phyloP scores from a whole-genome alignment of 2,888 invertebrate species.

The Rhaphigaster nebulosa region DNA sequence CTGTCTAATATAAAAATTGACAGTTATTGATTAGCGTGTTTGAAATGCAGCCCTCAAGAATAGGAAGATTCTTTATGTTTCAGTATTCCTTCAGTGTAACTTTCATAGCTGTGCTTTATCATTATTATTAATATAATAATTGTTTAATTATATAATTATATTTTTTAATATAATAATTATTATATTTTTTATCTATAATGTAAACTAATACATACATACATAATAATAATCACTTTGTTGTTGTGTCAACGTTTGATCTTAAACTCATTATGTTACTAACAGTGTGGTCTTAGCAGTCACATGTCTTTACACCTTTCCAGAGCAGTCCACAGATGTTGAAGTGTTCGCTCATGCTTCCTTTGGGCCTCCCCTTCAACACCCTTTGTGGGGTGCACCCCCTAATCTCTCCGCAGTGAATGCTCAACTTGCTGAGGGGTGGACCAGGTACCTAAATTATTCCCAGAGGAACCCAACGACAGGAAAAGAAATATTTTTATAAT shows the following conservation, averaged over 20 bases:
- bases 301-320: neutral
- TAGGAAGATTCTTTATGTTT: too few species aligned
- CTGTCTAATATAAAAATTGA: too few species aligned
- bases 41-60: too few species aligned
- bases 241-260: neutral
- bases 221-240: too few species aligned
- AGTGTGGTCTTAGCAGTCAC: neutral
- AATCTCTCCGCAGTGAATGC: neutral
- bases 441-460: neutral
- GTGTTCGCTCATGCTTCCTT: neutral
- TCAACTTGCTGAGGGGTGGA: neutral
- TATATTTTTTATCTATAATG: too few species aligned
- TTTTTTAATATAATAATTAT: too few species aligned
- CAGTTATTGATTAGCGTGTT: too few species aligned
- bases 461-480: neutral
- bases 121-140: too few species aligned
- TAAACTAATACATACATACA: too few species aligned
- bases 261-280: neutral
- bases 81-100: too few species aligned
- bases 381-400: neutral
- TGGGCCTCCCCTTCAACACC: neutral
- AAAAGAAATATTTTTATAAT: neutral
- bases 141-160: too few species aligned
- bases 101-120: too few species aligned
- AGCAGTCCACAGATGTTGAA: neutral